Conservation (phyloP, 1,140 invertebrate species). For the Oryzaephilus surinamensis region DNA sequence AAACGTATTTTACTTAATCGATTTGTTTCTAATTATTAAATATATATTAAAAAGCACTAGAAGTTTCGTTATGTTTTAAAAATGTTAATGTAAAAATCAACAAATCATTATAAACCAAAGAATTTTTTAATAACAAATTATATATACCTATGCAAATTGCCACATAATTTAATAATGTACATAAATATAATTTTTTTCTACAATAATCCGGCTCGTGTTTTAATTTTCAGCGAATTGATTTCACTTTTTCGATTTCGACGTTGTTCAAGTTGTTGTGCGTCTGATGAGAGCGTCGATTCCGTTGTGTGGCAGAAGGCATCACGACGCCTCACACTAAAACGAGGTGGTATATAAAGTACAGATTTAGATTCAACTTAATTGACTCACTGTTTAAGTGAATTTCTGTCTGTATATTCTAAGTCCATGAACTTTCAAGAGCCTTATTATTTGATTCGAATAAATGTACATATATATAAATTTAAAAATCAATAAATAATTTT, state of each 20-base stretch:
- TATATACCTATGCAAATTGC: not conserved
- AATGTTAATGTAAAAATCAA: not conserved
- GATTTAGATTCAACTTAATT: constrained; percentile 12
- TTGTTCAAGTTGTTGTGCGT: no score
- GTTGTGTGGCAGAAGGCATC: constrained; percentile 10
- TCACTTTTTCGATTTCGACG: no score
- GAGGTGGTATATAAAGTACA: constrained; percentile 11
- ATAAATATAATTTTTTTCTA: not conserved
- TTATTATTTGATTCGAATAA: constrained; percentile 10
- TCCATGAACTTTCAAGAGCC: constrained; percentile 13
- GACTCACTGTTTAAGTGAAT: constrained; percentile 13
- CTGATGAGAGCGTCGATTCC: constrained; percentile 9
- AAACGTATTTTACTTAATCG: constrained; percentile 27
- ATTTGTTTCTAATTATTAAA: constrained; percentile 13
- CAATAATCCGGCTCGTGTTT: not conserved
- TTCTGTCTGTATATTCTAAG: constrained; percentile 11
- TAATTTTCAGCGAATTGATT: constrained; percentile 1
- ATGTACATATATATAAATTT: not conserved
- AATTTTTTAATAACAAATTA: not conserved
- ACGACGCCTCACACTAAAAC: constrained; percentile 14
- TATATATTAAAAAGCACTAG: not conserved
- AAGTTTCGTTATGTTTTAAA: not conserved
- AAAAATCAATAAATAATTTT: not conserved
- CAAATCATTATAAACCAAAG: not conserved
- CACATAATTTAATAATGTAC: not conserved